Percentiles rank a stretch among this genome's conserved stretches.
phyloP scores from a whole-genome alignment of 2,113 vertebrate species.

The Cepphus grylle region DNA sequence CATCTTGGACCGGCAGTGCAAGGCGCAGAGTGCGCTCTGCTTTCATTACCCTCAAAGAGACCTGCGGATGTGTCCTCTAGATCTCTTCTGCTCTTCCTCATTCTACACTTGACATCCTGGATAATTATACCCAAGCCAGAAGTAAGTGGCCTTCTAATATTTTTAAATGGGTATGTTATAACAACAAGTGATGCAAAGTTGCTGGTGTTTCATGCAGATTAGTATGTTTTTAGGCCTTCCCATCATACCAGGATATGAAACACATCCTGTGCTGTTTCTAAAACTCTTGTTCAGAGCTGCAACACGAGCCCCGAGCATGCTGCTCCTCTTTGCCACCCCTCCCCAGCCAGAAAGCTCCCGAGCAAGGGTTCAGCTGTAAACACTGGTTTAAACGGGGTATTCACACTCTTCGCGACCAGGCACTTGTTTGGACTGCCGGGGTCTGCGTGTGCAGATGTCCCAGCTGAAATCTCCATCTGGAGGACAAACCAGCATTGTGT shows the following conservation, averaged over 20 bases:
- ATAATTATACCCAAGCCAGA: constrained; percentile 9
- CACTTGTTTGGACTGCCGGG: not conserved
- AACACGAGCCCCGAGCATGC: rapidly evolving
- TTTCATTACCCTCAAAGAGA: not conserved
- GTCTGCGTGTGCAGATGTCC: not conserved
- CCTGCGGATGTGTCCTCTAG: not conserved
- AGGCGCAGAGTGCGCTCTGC: not conserved
- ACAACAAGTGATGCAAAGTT: not conserved
- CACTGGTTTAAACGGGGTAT: not conserved
- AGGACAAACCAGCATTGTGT: not conserved
- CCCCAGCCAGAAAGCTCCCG: not conserved
- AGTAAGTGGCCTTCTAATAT: not conserved
- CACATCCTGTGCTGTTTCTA: not conserved
- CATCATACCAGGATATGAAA: not conserved
- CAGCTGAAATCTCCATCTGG: not conserved
- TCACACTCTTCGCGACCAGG: not conserved
- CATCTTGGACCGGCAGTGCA: not conserved
- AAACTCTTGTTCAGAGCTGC: not conserved
- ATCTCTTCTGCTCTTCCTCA: not conserved
- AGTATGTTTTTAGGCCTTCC: not conserved
- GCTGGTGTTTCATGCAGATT: not conserved
- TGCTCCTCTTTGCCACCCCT: not conserved
- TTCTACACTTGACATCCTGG: not conserved
- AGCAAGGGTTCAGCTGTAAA: not conserved
- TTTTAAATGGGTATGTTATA: not conserved